Base-by-base conservation (phyloP, 2,797 vertebrate species). In the Remorina albescens region DNA sequence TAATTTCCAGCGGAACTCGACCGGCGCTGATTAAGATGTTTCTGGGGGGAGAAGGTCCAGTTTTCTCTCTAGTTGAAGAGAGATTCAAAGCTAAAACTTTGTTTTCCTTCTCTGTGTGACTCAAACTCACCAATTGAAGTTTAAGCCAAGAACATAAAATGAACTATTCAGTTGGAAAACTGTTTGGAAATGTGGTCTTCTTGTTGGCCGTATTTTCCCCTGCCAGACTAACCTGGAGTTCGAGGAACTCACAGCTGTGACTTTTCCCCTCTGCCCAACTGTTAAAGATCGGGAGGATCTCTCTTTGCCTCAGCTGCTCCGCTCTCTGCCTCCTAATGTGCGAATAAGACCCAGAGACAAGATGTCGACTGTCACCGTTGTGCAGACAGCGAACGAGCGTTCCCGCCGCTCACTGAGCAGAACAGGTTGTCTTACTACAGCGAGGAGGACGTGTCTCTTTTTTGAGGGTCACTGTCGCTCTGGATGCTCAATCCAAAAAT, bases 351-450 rank as follows among this genome's bases (percentile, higher is more conserved):
- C 59, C 42, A 11, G 60, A 57, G 73, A 74, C 76, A 19, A 72
- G 82, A 81, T 69, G 74, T 67, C 84, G 78, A 85, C 83, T 51
- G 67, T 51, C 64, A 0, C 56, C 13, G 66, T 65, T 2, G 1
- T 32, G 62, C 36, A 0, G 74, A 73, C 54, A 42, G 34, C 61
- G 75, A 63, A 58, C 53, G 65, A 53, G 71, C 68, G 75, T 84
- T 84, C 76, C 56, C 82, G n/a, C 78, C 60, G 16, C 67, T 85
- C 42, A 0, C 56, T 4, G 83, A 81, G 59, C 71, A 70, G 82
- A 85, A 84, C 85, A 83, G 74, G 76, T 78, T 55, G 84, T 84
- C 82, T 86, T 28, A 58, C 74, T 67, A 11, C 75, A 58, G 86
- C 79, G 34, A 1, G 64, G 74, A 70, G 71, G 74, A 50, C 67